Conservation (phyloP, 2,797 vertebrate species). For the Bradypodion ventrale region DNA sequence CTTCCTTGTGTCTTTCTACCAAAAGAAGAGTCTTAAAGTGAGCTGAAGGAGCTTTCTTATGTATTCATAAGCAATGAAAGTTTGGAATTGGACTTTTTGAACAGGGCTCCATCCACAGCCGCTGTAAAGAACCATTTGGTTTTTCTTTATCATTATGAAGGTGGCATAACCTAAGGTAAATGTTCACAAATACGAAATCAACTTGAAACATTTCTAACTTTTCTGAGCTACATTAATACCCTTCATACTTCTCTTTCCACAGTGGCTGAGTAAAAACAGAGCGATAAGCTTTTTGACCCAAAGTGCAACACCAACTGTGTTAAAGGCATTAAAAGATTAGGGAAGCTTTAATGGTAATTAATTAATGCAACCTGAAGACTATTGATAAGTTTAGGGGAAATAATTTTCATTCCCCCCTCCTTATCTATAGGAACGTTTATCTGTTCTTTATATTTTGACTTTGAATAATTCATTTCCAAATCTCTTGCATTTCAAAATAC, state of each 20-base stretch:
- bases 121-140: not conserved
- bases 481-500: slow-evolving; percentile 28
- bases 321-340: slow-evolving; percentile 40
- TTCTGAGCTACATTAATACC: not conserved
- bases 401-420: slow-evolving; percentile 4
- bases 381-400: slow-evolving; percentile 37
- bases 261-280: not conserved
- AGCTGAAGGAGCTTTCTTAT: slow-evolving; percentile 10
- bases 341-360: slow-evolving; percentile 51
- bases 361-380: slow-evolving; percentile 48
- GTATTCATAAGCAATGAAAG: not conserved
- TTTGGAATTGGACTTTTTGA: not conserved
- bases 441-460: not conserved
- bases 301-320: not conserved
- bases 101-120: not conserved
- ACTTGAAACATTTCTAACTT: not conserved
- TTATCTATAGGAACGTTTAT: slow-evolving; percentile 44
- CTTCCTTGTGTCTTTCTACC: slow-evolving; percentile 19
- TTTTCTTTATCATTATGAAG: not conserved
- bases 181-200: slow-evolving; percentile 17
- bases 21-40: slow-evolving; percentile 3
- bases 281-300: not conserved
- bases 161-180: not conserved
- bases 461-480: slow-evolving; percentile 54
- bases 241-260: not conserved